Percentiles rank a stretch among this genome's conserved stretches.
These are phyloP conservation scores for Plebejus anna DNA, from an alignment of 2,888 invertebrate species.

Conservation along the genomic window DNA sequence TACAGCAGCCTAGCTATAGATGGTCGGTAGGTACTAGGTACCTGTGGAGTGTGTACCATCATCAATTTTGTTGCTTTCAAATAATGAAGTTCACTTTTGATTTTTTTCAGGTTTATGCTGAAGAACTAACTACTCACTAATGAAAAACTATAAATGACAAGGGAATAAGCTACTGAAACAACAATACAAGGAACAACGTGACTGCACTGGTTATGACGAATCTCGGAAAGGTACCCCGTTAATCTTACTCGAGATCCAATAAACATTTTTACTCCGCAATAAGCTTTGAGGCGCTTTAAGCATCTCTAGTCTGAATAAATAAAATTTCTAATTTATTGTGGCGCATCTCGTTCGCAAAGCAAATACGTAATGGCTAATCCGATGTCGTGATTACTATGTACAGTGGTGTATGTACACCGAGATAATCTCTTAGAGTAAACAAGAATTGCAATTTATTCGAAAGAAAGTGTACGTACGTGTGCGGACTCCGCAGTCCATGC, in stretches of 20 bases:
- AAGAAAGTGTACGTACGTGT: constrained; percentile 56
- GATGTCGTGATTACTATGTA: constrained; percentile 55
- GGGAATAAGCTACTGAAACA: no score
- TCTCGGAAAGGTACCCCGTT: neutral
- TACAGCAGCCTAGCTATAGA: no score
- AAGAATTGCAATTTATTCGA: constrained; percentile 64
- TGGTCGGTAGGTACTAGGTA: no score
- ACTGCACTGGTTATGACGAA: neutral
- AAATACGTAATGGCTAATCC: constrained; percentile 49
- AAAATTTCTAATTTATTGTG: constrained; percentile 19
- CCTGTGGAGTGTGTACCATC: no score
- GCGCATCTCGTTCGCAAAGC: constrained; percentile 18
- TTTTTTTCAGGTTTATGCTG: no score
- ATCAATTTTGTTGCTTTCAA: no score
- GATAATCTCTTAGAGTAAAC: constrained; percentile 70
- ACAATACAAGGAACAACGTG: neutral
- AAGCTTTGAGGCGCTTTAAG: constrained; percentile 2
- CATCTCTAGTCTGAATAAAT: neutral
- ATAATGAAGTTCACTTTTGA: no score
- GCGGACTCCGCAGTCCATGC: constrained; percentile 43
- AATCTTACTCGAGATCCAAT: neutral
- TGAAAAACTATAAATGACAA: no score
- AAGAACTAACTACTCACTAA: no score
- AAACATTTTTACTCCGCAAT: constrained; percentile 13
- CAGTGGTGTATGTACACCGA: constrained; percentile 62